Evolutionary conservation across 1,140 invertebrate species (phyloP).

Genomic region (Hestina assimilis): DNA sequence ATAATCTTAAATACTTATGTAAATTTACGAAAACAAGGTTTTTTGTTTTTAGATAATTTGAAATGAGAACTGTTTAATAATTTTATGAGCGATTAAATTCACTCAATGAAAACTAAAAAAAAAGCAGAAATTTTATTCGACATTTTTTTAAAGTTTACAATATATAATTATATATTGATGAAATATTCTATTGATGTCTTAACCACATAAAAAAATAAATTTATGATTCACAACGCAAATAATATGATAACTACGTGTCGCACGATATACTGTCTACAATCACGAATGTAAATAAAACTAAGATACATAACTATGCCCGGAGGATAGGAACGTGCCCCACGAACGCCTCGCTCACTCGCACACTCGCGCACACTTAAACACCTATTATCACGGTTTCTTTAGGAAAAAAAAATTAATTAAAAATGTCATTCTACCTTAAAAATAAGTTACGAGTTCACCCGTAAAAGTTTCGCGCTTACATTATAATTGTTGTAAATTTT

Average conservation of each 20-base stretch:
- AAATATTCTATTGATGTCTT: conserved; percentile 28
- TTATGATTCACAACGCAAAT: conserved; percentile 43
- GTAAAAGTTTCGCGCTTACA: conserved; percentile 57
- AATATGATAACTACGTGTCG: conserved; percentile 42
- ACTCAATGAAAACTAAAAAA: no score
- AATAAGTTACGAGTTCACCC: conserved; percentile 66
- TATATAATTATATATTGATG: conserved; percentile 1
- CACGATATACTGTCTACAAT: conserved; percentile 47
- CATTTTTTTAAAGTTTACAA: conserved; percentile 15
- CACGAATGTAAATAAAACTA: conserved; percentile 36
- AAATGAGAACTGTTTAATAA: no score
- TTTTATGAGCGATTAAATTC: no score
- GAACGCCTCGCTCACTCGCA: conserved; percentile 61
- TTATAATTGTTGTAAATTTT: conserved; percentile 34
- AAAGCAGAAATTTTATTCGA: no score
- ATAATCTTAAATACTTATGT: no score
- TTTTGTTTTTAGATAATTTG: no score
- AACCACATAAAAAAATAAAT: conserved; percentile 22
- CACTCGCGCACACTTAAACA: conserved; percentile 60
- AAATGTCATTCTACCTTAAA: conserved; percentile 70
- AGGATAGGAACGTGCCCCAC: conserved; percentile 68
- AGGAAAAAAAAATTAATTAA: conserved; percentile 57
- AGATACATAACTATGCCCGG: conserved; percentile 46
- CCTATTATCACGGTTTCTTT: conserved; percentile 73
- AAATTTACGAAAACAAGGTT: no score